These are phyloP conservation scores for Chymomyza amoena DNA, from an alignment of 2,888 invertebrate species.

Conservation along the genomic window DNA sequence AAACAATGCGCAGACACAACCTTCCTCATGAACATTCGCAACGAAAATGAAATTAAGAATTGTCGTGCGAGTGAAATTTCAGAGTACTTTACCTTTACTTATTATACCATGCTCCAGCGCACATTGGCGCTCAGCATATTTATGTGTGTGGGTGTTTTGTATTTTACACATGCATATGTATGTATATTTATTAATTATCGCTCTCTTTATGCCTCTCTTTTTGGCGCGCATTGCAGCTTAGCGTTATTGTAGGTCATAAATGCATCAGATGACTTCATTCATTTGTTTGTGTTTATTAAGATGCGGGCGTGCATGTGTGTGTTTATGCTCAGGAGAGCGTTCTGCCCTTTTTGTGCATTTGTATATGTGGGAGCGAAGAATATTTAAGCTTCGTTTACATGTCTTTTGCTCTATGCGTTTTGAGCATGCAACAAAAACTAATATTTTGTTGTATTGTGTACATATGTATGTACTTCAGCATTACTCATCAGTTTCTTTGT, in stretches of 20 bases:
- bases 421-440: no score
- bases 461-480: no score
- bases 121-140: not conserved
- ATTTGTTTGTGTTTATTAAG: slow-evolving; percentile 18
- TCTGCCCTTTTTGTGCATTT: slow-evolving; percentile 1
- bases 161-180: slow-evolving; percentile 2
- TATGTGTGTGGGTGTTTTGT: not conserved
- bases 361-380: not conserved
- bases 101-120: no score
- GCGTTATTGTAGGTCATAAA: slow-evolving; percentile 69
- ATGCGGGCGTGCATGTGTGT: not conserved
- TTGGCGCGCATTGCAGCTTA: slow-evolving; percentile 14
- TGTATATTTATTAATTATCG: not conserved
- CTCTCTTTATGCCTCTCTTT: not conserved
- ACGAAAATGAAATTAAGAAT: no score
- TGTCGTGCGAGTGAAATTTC: no score
- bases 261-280: slow-evolving; percentile 66
- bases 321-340: not conserved
- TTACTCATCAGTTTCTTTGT: no score
- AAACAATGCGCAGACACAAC: no score
- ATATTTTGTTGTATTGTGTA: no score
- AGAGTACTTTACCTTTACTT: no score
- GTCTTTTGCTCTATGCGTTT: not conserved
- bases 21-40: no score
- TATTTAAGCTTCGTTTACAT: slow-evolving; percentile 39